phyloP scores from a whole-genome alignment of 1,140 invertebrate genomes.

The Macrobrachium rosenbergii region DNA sequence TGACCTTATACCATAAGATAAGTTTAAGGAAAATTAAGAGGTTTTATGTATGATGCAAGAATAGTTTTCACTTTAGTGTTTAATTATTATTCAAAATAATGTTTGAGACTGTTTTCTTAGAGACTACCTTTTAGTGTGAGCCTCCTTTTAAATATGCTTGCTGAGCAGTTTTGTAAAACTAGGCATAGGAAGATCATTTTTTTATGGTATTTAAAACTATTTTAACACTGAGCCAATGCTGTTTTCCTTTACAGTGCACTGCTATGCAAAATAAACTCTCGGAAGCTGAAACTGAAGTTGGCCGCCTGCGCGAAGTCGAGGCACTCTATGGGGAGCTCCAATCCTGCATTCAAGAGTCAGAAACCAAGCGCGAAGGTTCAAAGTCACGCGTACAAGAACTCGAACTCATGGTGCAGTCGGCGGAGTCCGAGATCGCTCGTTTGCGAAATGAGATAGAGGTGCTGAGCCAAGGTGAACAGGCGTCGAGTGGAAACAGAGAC shows the following conservation, averaged over 20 bases:
- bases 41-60: too few relatives aligned
- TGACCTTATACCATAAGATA: too few relatives aligned
- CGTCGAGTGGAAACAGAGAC: constrained; percentile 41
- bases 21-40: too few relatives aligned
- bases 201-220: neutral
- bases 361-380: constrained; percentile 61
- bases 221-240: neutral
- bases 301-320: constrained; percentile 51
- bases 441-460: constrained; percentile 53
- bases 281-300: constrained; percentile 47
- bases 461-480: constrained; percentile 42
- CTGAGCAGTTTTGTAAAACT: too few relatives aligned
- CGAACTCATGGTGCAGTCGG: constrained; percentile 65
- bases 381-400: constrained; percentile 60
- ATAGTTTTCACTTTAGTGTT: too few relatives aligned
- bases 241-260: constrained; percentile 46
- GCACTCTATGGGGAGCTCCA: constrained; percentile 59
- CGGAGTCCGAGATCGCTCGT: constrained; percentile 63
- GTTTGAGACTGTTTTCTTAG: too few relatives aligned
- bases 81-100: too few relatives aligned
- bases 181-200: neutral
- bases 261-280: constrained; percentile 59
- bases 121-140: too few relatives aligned
- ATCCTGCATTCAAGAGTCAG: constrained; percentile 59
- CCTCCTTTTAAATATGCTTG: too few relatives aligned